A percentile compares a stretch with the other conserved stretches of the same genome.
Conservation (phyloP, 2,888 invertebrate genomes). For the Clanis bilineata region DNA sequence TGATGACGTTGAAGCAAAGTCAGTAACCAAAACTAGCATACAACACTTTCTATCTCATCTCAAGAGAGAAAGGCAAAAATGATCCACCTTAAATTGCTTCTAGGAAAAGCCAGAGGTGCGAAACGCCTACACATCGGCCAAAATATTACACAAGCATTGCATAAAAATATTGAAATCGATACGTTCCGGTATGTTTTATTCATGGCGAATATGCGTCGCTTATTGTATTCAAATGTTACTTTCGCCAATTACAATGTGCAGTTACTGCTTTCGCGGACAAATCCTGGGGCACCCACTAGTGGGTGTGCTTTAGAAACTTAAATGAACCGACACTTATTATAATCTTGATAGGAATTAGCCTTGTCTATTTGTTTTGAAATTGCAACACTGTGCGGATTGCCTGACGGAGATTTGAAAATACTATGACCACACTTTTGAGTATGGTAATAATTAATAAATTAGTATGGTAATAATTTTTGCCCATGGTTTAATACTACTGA, state of each 20-base stretch:
- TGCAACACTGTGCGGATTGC: not conserved
- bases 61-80: slow-evolving; percentile 3
- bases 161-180: slow-evolving; percentile 54
- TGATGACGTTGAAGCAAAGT: too few species aligned
- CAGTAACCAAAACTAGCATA: not conserved
- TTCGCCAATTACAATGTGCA: slow-evolving; percentile 68
- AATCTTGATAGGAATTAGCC: not conserved
- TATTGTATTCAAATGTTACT: slow-evolving; percentile 81
- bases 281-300: slow-evolving; percentile 48
- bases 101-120: slow-evolving; percentile 2
- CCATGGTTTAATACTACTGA: too few species aligned
- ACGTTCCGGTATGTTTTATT: slow-evolving; percentile 63
- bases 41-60: not conserved
- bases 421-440: not conserved
- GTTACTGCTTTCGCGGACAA: slow-evolving; percentile 58
- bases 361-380: not conserved
- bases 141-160: slow-evolving; percentile 62
- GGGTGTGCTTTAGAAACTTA: slow-evolving; percentile 37
- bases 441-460: not conserved
- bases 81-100: not conserved
- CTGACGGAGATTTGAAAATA: not conserved
- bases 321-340: not conserved
- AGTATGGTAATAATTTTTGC: too few species aligned
- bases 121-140: slow-evolving; percentile 29
- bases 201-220: slow-evolving; percentile 57